Evolutionary conservation across 2,888 invertebrate species (phyloP).

Genomic region (Trachelus iudaicus): DNA sequence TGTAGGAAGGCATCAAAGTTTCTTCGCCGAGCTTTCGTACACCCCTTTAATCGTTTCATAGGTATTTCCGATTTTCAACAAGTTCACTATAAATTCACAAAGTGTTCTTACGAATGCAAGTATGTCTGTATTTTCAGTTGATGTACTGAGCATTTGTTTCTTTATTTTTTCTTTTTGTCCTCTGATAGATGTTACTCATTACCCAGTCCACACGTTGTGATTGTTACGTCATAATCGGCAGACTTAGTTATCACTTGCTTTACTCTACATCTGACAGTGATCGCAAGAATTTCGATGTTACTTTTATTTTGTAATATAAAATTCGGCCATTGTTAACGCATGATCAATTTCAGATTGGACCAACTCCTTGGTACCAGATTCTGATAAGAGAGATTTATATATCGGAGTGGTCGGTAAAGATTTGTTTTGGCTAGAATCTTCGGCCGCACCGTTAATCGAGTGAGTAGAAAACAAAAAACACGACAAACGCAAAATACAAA

Average conservation of each 20-base stretch:
- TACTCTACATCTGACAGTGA: neutral
- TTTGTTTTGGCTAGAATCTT: constrained; percentile 59
- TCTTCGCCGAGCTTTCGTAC: constrained; percentile 59
- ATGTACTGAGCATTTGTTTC: neutral
- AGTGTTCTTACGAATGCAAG: neutral
- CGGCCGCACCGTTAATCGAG: constrained; percentile 57
- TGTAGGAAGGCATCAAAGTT: constrained; percentile 63
- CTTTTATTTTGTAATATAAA: neutral
- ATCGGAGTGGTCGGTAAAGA: constrained; percentile 59
- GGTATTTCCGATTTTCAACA: constrained; percentile 48
- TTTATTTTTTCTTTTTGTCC: neutral
- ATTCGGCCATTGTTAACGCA: constrained; percentile 1
- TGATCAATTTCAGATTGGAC: constrained; percentile 55
- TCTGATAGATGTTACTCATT: neutral
- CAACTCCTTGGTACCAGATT: constrained; percentile 53
- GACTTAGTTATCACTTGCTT: neutral
- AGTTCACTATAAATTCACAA: constrained; percentile 17
- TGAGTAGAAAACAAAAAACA: constrained; percentile 31
- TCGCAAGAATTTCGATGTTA: neutral
- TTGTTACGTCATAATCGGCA: neutral
- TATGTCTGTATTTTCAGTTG: neutral
- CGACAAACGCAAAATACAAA: neutral
- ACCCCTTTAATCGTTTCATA: constrained; percentile 61
- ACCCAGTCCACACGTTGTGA: neutral
- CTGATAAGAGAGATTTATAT: constrained; percentile 58